Base-by-base conservation (phyloP, 1,140 invertebrate species). In the Brachionus plicatilis region DNA sequence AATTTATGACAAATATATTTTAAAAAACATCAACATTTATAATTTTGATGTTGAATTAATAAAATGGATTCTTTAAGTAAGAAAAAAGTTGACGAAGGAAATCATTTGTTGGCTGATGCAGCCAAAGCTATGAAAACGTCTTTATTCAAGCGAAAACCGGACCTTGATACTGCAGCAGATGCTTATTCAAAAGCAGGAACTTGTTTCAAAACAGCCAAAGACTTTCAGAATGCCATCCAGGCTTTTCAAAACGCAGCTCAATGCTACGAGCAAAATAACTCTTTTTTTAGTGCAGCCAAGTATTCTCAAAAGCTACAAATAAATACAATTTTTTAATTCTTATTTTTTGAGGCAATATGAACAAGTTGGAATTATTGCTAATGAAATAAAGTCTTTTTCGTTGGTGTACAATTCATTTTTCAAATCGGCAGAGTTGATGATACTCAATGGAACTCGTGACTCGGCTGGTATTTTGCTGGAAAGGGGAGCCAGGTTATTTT, bases 161-260 rank as follows among this genome's bases (percentile, higher is more conserved):
- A 82, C 17, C n/a, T 82, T 2, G 79, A 82, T 1, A 33, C 79
- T 14, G 79, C 79, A 20, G 50, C 79, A 12, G 43, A 82, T 17
- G 56, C 53, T 11, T 82, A 82, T 17, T 43, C 79, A 8, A 41
- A 60, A 68, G 79, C 79, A 9, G 79, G 33, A 29, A 45, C 65
- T 41, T 82, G 79, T 29, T 82, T 82, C 43, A 82, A 82, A 65
- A 68, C 43, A 4, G 79, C 79, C 43, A 82, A 82, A 68, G 79
- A 82, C 8, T 68, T 29, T 82, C 50, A 82, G 29, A 82, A 45
- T n/a, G 65, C 53, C 41, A 82, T 82, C n/a, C 50, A 82, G 17
- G 29, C 20, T 65, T 82, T 20, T 43, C 41, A 43, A 47, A 82
- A 82, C 24, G 33, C 79, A 65, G 79, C 79, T 12, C 8, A 82